Base-by-base conservation (phyloP, 2,797 vertebrate genomes). In the Siniperca obscura region DNA sequence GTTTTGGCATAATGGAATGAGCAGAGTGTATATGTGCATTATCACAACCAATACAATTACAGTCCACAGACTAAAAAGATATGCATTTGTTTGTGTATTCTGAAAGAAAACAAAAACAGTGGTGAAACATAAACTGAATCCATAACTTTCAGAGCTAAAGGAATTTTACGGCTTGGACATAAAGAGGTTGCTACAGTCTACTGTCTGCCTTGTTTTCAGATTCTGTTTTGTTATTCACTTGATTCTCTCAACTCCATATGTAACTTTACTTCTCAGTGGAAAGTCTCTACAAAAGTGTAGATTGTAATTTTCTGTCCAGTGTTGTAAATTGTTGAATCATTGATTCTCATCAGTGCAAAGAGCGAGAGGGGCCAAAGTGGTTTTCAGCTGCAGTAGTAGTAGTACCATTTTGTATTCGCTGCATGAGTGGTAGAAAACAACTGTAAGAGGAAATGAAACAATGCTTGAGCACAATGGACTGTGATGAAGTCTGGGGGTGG, bases 401-500 rank as follows among this genome's bases (percentile, higher is more conserved):
- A 61, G 44, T n/a, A n/a, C 12, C 27, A 27, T 69, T 70, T 77
- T 53, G 66, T 60, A 66, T 62, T 67, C 60, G 13, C 36, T 60
- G 56, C 44, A 69, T 12, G 34, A 76, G 46, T 60, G 59, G 30
- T 22, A 12, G 48, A 79, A 84, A 82, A 84, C 68, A 78, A 69
- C 25, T 77, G 25, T 34, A 36, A 40, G 56, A 40, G 16, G 42
- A 73, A 70, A 81, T 74, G 34, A 80, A 86, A 16, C 27, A 82
- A 76, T 57, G 19, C 53, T 80, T 34, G 30, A 77, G 68, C 65
- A 82, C 59, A 76, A 78, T 64, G 48, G 61, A 76, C 34, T 19
- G 10, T 76, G 76, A 46, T 87, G 46, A 66, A 78, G 60, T 71
- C 74, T 34, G 0, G 65, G 82, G 71, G 60, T 71, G 81, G 36